A percentile compares a stretch with the other conserved stretches of the same genome.
These are phyloP conservation scores for Margarornis squamiger DNA, from an alignment of 2,797 vertebrate species.

Conservation along the genomic window DNA sequence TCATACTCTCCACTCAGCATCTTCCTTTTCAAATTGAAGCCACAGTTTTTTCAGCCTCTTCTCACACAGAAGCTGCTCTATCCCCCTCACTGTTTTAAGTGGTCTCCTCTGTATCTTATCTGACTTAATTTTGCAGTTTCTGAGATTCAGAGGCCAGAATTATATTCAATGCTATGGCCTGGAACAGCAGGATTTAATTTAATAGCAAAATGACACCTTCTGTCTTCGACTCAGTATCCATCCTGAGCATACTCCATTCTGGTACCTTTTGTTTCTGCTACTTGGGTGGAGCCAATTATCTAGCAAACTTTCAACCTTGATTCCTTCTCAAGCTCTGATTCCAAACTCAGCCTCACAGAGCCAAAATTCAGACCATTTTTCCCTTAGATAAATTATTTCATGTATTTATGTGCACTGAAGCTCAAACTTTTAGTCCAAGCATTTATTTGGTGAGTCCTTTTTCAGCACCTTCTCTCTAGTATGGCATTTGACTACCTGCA, in stretches of 20 bases:
- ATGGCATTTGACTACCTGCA: not conserved
- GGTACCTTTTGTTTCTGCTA: not conserved
- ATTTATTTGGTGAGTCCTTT: not conserved
- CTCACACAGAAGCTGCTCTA: not conserved
- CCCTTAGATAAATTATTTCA: not conserved
- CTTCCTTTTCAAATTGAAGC: not conserved
- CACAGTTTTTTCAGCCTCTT: not conserved
- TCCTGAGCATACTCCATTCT: not conserved
- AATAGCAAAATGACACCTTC: not conserved
- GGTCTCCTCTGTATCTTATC: not conserved
- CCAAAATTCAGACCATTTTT: not conserved
- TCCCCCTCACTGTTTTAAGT: not conserved
- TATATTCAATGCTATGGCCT: not conserved
- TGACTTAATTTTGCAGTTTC: not conserved
- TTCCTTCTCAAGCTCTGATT: not conserved
- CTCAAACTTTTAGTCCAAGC: not conserved
- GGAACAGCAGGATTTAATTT: not conserved
- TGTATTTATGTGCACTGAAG: not conserved
- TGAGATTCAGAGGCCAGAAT: not conserved
- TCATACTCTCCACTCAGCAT: not conserved
- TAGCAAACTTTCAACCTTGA: not conserved
- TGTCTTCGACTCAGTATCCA: not conserved
- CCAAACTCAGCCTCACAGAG: not conserved
- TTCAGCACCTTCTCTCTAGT: not conserved
- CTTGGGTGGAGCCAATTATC: not conserved